A percentile compares a stretch with the other conserved stretches of the same genome.
These are phyloP conservation scores for Xenopus borealis DNA, from an alignment of 2,113 vertebrate species.

Conservation along the genomic window DNA sequence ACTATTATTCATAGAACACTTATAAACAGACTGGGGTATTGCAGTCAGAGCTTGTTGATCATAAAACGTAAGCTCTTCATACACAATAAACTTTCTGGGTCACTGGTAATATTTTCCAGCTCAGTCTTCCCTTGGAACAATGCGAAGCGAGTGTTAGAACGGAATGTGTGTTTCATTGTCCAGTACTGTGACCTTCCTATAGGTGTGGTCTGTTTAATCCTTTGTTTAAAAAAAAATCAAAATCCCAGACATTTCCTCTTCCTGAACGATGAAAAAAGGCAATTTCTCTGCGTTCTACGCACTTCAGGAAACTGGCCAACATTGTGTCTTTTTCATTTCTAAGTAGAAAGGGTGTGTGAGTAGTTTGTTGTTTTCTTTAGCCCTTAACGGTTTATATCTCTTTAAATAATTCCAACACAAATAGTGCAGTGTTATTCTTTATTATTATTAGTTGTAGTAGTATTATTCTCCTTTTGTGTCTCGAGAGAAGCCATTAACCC, in stretches of 20 bases:
- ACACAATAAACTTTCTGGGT: background rate
- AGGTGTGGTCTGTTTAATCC: slow-evolving; percentile 19
- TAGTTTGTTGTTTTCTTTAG: background rate
- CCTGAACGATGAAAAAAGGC: slow-evolving; percentile 5
- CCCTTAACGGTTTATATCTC: background rate
- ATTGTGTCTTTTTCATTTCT: background rate
- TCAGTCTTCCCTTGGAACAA: too few relatives aligned
- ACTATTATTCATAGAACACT: background rate
- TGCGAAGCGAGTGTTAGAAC: background rate
- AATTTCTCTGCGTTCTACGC: background rate
- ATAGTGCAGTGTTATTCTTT: too few relatives aligned
- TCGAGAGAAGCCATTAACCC: too few relatives aligned
- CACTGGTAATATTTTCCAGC: background rate
- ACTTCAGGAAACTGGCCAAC: background rate
- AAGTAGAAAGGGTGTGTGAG: slow-evolving; percentile 1
- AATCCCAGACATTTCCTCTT: slow-evolving; percentile 17
- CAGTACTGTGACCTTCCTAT: background rate
- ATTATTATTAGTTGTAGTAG: too few relatives aligned
- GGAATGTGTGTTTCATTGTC: background rate
- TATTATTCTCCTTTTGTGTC: too few relatives aligned
- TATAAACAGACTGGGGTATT: background rate
- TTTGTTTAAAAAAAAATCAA: slow-evolving; percentile 10
- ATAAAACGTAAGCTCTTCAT: background rate
- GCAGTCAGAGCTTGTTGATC: background rate
- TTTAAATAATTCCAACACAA: background rate